Percentiles rank a stretch among this genome's conserved stretches.
phyloP scores from a whole-genome alignment of 2,888 invertebrate species.

The Melangyna quadrimaculata region DNA sequence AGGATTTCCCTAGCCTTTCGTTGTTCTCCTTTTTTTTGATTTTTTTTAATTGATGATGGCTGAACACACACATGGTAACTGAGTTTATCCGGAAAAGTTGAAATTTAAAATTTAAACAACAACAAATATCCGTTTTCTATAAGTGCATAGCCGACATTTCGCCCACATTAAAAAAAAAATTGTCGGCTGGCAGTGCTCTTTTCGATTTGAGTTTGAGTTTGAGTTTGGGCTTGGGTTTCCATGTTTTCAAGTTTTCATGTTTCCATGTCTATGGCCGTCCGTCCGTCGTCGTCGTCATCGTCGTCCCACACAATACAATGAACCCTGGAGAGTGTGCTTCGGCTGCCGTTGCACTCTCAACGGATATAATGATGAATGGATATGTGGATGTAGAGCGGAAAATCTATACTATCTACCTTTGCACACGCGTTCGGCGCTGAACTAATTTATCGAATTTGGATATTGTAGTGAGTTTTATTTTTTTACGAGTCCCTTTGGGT shows the following conservation, averaged over 20 bases:
- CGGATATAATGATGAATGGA: conserved; percentile 52
- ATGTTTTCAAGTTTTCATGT: neutral
- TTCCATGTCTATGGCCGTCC: neutral
- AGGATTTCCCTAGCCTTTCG: conserved; percentile 25
- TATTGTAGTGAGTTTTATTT: neutral
- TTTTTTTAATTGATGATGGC: conserved; percentile 49
- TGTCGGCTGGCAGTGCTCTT: neutral
- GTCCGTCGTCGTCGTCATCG: too few relatives aligned
- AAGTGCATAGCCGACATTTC: conserved; percentile 27
- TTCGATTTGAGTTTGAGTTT: neutral
- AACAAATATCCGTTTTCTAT: conserved; percentile 56
- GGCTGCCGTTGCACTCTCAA: conserved; percentile 39
- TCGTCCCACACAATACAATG: conserved; percentile 59
- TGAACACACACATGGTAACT: conserved; percentile 38
- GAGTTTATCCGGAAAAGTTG: conserved; percentile 47
- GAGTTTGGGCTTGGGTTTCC: neutral
- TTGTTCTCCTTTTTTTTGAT: neutral
- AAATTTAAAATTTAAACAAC: conserved; percentile 50
- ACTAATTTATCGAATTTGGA: conserved; percentile 59
- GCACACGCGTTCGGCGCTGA: neutral
- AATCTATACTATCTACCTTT: conserved; percentile 53
- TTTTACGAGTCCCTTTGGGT: conserved; percentile 5
- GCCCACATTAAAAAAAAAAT: conserved; percentile 26
- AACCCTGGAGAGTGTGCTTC: conserved; percentile 28
- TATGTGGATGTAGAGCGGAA: conserved; percentile 46